Conservation (phyloP, 2,888 invertebrate genomes). For the Drosophila paramelanica region DNA sequence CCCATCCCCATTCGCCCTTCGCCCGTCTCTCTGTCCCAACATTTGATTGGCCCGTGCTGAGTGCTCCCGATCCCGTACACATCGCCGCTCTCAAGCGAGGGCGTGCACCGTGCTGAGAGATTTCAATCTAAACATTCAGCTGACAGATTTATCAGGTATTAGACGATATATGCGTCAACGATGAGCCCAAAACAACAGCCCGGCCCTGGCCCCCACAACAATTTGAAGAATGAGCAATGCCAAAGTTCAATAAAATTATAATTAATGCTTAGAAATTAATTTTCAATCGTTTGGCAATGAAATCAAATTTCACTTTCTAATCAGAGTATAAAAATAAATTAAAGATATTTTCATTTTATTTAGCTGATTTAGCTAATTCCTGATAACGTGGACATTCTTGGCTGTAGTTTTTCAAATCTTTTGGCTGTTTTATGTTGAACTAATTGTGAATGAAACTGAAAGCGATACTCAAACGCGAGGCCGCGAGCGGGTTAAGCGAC, state of each 20-base stretch:
- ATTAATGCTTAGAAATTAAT: conserved; percentile 42
- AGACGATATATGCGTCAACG: conserved; percentile 77
- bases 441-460: conserved; percentile 12
- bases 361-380: too few relatives aligned
- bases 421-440: background rate
- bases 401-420: background rate
- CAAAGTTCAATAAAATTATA: conserved; percentile 47
- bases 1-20: too few relatives aligned
- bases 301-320: background rate
- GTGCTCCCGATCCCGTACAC: conserved; percentile 37
- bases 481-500: conserved; percentile 48
- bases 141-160: conserved; percentile 84
- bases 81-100: conserved; percentile 43
- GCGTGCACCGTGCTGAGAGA: conserved; percentile 74
- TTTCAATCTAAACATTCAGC: conserved; percentile 80
- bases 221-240: background rate
- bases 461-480: background rate
- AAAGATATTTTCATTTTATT: too few relatives aligned
- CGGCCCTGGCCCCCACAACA: background rate
- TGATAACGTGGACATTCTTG: background rate
- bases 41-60: conserved; percentile 56
- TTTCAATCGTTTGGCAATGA: conserved; percentile 10
- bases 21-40: background rate
- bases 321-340: too few relatives aligned
- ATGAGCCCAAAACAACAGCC: conserved; percentile 18